A percentile compares a stretch with the other conserved stretches of the same genome.
Conservation (phyloP, 2,888 invertebrate species). For the Lypha dubia region DNA sequence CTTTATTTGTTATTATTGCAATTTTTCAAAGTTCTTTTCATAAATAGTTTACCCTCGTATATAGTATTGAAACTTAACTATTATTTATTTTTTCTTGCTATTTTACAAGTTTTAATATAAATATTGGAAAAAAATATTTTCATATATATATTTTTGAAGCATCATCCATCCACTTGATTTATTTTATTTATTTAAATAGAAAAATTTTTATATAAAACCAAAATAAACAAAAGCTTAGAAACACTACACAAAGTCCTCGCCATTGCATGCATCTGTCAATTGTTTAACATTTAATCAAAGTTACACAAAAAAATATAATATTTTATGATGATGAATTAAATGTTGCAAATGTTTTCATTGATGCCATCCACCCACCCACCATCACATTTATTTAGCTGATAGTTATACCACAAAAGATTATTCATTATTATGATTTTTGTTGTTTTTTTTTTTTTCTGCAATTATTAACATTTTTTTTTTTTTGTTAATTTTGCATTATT, state of each 20-base stretch:
- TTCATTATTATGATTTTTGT: conserved; percentile 44
- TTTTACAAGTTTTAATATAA: neutral
- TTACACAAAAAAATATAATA: neutral
- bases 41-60: too few species aligned
- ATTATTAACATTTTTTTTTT: conserved; percentile 35
- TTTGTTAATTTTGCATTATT: conserved; percentile 58
- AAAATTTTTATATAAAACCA: conserved; percentile 32
- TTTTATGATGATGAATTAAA: conserved; percentile 22
- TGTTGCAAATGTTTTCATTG: conserved; percentile 32
- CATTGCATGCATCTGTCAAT: conserved; percentile 7
- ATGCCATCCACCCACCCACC: conserved; percentile 35
- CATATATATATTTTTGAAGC: neutral
- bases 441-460: conserved; percentile 25
- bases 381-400: conserved; percentile 65
- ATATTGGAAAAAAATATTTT: conserved; percentile 1
- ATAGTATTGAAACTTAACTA: neutral
- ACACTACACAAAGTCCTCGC: neutral
- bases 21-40: too few species aligned
- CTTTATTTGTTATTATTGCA: too few species aligned
- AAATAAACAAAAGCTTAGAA: conserved; percentile 58
- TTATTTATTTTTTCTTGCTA: neutral
- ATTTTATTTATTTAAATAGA: conserved; percentile 19
- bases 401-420: conserved; percentile 70
- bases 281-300: conserved; percentile 51
- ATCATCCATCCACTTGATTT: conserved; percentile 8